Base-by-base conservation (phyloP, 2,888 invertebrate species). In the Tenthredo livida region DNA sequence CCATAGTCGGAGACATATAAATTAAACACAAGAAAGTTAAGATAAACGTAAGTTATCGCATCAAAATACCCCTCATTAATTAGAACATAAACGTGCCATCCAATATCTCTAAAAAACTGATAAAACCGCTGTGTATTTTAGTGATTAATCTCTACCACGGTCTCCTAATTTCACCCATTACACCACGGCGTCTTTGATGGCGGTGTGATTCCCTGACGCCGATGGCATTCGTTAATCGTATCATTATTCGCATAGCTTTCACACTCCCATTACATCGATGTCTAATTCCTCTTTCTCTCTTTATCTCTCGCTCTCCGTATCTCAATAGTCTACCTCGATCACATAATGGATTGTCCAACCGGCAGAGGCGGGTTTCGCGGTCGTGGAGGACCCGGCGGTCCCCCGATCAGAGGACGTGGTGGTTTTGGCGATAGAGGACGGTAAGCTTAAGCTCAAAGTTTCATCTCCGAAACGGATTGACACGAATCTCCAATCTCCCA, bases 351-450 rank as follows among this genome's bases (percentile, higher is more conserved):
- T 72, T 89, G 89, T 84, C 89, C 88, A 65, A 87, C 89, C 78
- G 87, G 85, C 70, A 85, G 90, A 77, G 89, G 90, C 73, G 89
- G 88, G 9, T 84, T 91, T 40, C 87, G 90, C 65, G 91, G 91
- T 40, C 91, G 91, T 40, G 91, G 91, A 58, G 91, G 91, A 54
- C 91, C 90, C 37, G 91, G 92, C 17, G 92, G 92, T 25, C 83
- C 80, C 12, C 90, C 92, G 37, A 90, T 91, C 89, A 88, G 92
- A 75, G 92, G 92, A 87, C 92, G 92, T 58, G 92, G 92, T 5
- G 91, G 91, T 29, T 91, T 92, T 72, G 91, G 91, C 37, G 92
- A 92, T 72, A 90, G 92, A 84, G 92, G 92, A 89, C 90, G 91
- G 92, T 91, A 87, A 85, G 80, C 2, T 29, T 67, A 3, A 15